A percentile compares a stretch with the other conserved stretches of the same genome.
phyloP scores from a whole-genome alignment of 2,113 vertebrate genomes.

The Apodemus sylvaticus region DNA sequence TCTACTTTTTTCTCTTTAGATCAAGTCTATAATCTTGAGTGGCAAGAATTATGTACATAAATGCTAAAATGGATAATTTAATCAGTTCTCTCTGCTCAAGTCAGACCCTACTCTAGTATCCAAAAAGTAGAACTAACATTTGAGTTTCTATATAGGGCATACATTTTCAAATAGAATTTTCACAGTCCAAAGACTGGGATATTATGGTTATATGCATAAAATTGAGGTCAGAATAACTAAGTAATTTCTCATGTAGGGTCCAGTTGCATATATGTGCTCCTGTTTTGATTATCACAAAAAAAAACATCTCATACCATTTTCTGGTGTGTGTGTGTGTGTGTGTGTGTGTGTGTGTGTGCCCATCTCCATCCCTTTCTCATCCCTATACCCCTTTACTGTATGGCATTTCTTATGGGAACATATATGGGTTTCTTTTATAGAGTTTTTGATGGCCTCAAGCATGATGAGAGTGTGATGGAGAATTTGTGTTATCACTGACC shows the following conservation, averaged over 20 bases:
- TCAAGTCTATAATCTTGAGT: background rate
- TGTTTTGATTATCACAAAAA: background rate
- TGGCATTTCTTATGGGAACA: background rate
- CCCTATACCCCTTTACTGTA: too few species aligned
- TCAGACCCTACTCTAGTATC: background rate
- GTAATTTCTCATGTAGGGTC: background rate
- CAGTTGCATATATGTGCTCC: background rate
- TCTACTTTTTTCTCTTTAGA: background rate
- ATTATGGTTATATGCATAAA: background rate
- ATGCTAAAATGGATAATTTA: background rate
- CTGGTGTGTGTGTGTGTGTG: background rate
- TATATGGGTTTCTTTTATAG: background rate
- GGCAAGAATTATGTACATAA: background rate
- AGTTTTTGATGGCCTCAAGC: background rate
- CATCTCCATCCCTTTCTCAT: fast-evolving
- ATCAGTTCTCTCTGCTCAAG: background rate
- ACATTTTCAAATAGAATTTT: slow-evolving; percentile 3
- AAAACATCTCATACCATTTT: background rate
- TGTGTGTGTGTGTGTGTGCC: background rate
- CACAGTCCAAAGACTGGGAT: background rate
- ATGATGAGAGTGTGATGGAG: background rate
- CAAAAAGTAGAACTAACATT: background rate
- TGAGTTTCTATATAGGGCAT: background rate
- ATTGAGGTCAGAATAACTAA: background rate
- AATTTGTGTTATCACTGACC: background rate